These are phyloP conservation scores for Centroberyx gerrardi DNA, from an alignment of 2,797 vertebrate species.

Conservation along the genomic window DNA sequence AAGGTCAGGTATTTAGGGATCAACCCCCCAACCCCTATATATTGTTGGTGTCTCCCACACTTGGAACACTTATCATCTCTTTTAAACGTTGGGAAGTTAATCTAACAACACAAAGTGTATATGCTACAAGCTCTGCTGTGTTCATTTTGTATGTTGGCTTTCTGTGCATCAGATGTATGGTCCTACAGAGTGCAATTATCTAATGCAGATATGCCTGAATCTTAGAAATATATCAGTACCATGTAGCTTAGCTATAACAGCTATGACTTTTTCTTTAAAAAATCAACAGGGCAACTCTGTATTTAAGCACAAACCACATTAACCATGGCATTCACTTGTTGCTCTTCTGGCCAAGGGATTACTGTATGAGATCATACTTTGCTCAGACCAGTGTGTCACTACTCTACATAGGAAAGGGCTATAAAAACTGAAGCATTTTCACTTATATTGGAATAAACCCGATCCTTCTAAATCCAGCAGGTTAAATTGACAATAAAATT, in stretches of 20 bases:
- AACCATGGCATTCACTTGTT: constrained; percentile 18
- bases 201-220: too few relatives aligned
- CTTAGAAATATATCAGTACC: too few relatives aligned
- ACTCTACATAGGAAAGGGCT: constrained; percentile 26
- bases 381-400: neutral
- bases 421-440: constrained; percentile 18
- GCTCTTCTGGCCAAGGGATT: neutral
- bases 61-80: neutral
- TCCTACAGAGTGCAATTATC: neutral
- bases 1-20: neutral
- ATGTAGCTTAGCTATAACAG: too few relatives aligned
- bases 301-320: neutral
- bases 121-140: too few relatives aligned
- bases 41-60: neutral
- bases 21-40: neutral
- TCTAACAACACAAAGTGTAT: too few relatives aligned
- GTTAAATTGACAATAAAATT: neutral
- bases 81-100: too few relatives aligned
- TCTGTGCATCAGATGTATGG: neutral
- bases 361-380: constrained; percentile 10
- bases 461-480: constrained; percentile 10
- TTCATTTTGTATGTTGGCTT: too few relatives aligned
- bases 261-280: too few relatives aligned
- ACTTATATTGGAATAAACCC: neutral
- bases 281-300: too few relatives aligned